phyloP scores from a whole-genome alignment of 2,113 vertebrate species.

The Alexandromys fortis region DNA sequence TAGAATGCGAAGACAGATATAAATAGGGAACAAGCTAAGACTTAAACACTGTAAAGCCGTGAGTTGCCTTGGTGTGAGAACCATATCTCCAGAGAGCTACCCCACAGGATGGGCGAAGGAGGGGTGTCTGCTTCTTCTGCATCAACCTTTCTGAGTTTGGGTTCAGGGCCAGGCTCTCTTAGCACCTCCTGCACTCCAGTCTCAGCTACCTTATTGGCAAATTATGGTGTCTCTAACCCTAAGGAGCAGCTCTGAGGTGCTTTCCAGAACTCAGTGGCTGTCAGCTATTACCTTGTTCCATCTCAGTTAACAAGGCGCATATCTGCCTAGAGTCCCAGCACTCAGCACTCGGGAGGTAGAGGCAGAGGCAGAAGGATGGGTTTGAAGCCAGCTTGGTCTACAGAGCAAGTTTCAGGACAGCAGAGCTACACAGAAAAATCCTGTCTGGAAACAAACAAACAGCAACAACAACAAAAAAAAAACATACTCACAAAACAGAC shows the following conservation, averaged over 20 bases:
- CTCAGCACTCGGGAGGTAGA: background rate
- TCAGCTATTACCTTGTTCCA: background rate
- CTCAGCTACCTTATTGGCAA: background rate
- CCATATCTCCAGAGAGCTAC: background rate
- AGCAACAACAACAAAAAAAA: background rate
- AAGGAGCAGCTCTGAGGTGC: background rate
- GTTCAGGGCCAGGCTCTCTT: background rate
- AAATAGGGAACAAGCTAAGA: background rate
- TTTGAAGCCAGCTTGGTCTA: background rate
- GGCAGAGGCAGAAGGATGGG: background rate
- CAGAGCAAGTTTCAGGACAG: background rate
- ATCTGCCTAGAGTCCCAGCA: background rate
- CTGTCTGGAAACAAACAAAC: background rate
- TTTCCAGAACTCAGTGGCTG: background rate
- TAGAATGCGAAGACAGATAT: background rate
- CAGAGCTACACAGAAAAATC: background rate
- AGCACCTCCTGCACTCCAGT: background rate
- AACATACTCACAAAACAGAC: background rate
- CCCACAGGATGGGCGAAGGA: background rate
- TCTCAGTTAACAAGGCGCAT: background rate
- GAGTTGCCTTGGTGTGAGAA: background rate
- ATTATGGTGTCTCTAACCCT: background rate
- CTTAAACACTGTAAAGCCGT: background rate
- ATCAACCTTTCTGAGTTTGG: background rate
- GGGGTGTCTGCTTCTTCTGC: background rate